Evolutionary conservation across 2,888 invertebrate species (phyloP).

Genomic region (Achlya flavicornis): DNA sequence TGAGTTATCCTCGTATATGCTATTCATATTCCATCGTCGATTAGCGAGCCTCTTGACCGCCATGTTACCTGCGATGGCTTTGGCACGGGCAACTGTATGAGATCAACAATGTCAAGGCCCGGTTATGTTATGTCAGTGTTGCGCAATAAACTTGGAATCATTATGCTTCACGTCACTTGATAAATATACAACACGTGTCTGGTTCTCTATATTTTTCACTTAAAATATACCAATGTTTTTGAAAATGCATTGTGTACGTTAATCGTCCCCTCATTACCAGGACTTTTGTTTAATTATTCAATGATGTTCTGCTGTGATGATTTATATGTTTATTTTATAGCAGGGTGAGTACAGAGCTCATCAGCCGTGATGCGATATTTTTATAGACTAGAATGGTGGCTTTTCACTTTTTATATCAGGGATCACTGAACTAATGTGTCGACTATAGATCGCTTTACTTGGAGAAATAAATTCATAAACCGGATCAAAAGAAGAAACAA

Average conservation of each 20-base stretch:
- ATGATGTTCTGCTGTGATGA: neutral
- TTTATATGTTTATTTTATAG: neutral
- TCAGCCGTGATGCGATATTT: neutral
- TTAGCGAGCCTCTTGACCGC: slow-evolving; percentile 44
- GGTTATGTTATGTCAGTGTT: slow-evolving; percentile 63
- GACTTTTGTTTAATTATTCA: neutral
- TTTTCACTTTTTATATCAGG: neutral
- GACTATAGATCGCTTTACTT: neutral
- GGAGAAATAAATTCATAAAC: neutral
- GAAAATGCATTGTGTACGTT: neutral
- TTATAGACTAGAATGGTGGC: neutral
- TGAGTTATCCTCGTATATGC: slow-evolving; percentile 40
- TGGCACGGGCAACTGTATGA: slow-evolving; percentile 60
- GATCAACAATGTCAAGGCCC: slow-evolving; percentile 77
- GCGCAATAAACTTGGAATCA: slow-evolving; percentile 43
- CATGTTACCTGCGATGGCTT: slow-evolving; percentile 45
- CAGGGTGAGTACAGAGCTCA: neutral
- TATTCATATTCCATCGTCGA: slow-evolving; percentile 48
- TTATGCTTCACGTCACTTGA: slow-evolving; percentile 22
- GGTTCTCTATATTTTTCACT: neutral
- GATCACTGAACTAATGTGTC: neutral
- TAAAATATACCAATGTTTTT: neutral
- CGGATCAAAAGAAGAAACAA: neutral
- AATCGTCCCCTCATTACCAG: neutral
- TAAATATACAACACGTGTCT: neutral